A percentile compares a stretch with the other conserved stretches of the same genome.
These are phyloP conservation scores for Prosapia bicincta DNA, from an alignment of 2,888 invertebrate genomes.

Conservation along the genomic window DNA sequence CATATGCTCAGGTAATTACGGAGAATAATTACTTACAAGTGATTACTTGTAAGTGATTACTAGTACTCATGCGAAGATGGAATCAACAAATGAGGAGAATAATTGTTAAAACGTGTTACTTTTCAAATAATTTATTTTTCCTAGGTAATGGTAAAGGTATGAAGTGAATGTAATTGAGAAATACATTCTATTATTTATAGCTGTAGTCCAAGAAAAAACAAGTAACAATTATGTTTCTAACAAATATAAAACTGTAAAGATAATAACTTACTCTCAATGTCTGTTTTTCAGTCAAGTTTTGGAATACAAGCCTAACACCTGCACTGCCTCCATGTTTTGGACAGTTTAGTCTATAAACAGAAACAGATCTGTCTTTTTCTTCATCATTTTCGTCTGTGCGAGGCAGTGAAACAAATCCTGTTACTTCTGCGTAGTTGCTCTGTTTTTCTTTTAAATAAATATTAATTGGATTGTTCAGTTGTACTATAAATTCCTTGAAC, in stretches of 20 bases:
- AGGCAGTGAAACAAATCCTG: not conserved
- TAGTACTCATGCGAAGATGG: too few species aligned
- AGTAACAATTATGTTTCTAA: too few species aligned
- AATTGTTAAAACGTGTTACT: too few species aligned
- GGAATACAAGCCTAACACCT: not conserved
- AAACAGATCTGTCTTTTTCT: not conserved
- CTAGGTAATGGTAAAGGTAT: too few species aligned
- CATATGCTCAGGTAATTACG: too few species aligned
- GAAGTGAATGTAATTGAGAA: too few species aligned
- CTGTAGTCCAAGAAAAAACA: too few species aligned
- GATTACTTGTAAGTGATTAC: too few species aligned
- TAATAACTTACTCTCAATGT: not conserved
- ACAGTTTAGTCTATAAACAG: not conserved
- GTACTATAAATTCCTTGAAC: not conserved
- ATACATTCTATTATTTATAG: too few species aligned
- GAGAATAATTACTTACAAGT: too few species aligned
- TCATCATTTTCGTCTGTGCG: not conserved
- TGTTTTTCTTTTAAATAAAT: not conserved
- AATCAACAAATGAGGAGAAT: too few species aligned
- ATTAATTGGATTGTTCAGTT: not conserved
- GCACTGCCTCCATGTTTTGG: not conserved
- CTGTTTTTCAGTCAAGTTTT: not conserved
- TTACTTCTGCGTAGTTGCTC: not conserved
- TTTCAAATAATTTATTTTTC: too few species aligned
- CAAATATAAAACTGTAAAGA: not conserved